Evolutionary conservation across 2,888 invertebrate species (phyloP).

Genomic region (Tetragonula carbonaria): DNA sequence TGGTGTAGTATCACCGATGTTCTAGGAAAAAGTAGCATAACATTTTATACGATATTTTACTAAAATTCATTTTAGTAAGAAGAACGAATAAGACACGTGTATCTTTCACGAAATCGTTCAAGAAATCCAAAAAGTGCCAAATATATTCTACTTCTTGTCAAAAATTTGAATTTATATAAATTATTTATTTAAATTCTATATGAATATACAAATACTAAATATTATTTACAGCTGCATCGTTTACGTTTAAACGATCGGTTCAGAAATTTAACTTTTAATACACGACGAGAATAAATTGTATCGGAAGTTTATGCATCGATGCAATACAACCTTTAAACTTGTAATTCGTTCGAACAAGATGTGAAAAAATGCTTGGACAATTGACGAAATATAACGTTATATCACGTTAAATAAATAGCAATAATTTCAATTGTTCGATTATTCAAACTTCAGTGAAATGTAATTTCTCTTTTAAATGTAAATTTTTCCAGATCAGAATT

Average conservation of each 20-base stretch:
- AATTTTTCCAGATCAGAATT: not conserved
- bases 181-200: not conserved
- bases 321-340: slow-evolving; percentile 13
- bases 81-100: not conserved
- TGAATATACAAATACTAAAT: not conserved
- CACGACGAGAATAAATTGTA: not conserved
- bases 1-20: not conserved
- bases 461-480: not conserved
- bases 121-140: not conserved
- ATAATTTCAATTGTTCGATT: not conserved
- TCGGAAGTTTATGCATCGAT: not conserved
- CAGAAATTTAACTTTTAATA: not conserved
- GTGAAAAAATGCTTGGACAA: not conserved
- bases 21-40: not conserved
- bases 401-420: not conserved
- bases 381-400: not conserved
- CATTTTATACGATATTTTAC: not conserved
- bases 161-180: not conserved
- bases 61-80: not conserved
- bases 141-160: not conserved
- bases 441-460: not conserved
- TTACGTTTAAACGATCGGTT: not conserved
- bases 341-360: not conserved
- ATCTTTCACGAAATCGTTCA: not conserved
- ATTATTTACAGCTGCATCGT: not conserved